Evolutionary conservation across 2,113 vertebrate species (phyloP), one percentile per base, ranked within the genome.

Genomic region (Mobula hypostoma): DNA sequence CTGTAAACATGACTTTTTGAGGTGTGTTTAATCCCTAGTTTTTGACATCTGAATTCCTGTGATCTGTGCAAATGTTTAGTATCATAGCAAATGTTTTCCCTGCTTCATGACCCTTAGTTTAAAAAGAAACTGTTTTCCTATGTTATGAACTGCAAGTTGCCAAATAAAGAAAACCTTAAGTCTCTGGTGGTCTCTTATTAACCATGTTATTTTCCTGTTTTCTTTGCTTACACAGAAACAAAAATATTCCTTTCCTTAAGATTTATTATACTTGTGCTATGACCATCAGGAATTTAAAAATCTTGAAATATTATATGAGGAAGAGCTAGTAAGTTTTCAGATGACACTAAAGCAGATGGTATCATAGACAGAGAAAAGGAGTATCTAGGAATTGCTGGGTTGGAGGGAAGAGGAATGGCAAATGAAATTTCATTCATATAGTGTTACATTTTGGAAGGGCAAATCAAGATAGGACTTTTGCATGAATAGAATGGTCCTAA

Each of bases 61-160:
- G 72, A 93, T 36, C 2, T 48, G 68, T 72, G 32, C 27, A 40
- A 48, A 85, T 85, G 83, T 72, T 48, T 72, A 93, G 90, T 48
- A 72, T 72, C 32, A 17, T 74, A 74, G 88, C 72, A 93, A 74
- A 93, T 27, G 36, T 93, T 74, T 48, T 93, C 48, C 19, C 66
- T 74, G 36, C 68, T 40, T 92, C 32, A 92, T 24, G 24, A 32
- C 48, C 63, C 66, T 74, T 93, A 48, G 32, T 12, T 74, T 72
- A 32, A 24, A 11, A 74, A 17, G 12, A 87, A 32, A 70, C 11
- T 24, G 40, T 85, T 82, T 70, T 70, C 66, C 32, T 32, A 48
- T 93, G 90, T 93, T 93, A 36, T 48, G 58, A 93, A 72, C 68
- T n/a, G 29, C 40, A 93, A 72, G 68, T 93, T 93, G 68, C 68